Percentiles rank a stretch among this genome's conserved stretches.
phyloP scores from a whole-genome alignment of 2,888 invertebrate genomes.

The Drosophila limbata region DNA sequence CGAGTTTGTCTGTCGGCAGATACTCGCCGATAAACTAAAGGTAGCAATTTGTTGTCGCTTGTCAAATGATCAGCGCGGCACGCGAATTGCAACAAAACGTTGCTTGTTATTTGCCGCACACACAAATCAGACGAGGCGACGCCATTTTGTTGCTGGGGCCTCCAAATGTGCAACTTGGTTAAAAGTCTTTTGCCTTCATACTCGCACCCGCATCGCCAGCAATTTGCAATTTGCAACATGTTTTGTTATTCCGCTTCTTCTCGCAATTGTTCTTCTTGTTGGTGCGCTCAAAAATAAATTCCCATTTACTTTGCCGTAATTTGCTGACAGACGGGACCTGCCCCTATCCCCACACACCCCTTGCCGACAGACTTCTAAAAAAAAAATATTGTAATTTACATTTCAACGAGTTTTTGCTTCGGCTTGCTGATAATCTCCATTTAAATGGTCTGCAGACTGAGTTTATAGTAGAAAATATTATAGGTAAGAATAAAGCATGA shows the following conservation, averaged over 20 bases:
- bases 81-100: constrained; percentile 54
- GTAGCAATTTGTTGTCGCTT: constrained; percentile 72
- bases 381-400: constrained; percentile 63
- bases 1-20: constrained; percentile 16
- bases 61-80: constrained; percentile 75
- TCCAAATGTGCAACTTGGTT: constrained; percentile 68
- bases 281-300: constrained; percentile 60
- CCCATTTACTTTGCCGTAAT: constrained; percentile 68
- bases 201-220: constrained; percentile 16
- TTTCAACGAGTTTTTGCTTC: constrained; percentile 51
- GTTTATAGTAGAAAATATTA: constrained; percentile 4
- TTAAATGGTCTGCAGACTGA: constrained; percentile 51
- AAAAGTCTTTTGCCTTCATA: constrained; percentile 8
- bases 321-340: constrained; percentile 63
- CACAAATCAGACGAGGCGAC: constrained; percentile 64
- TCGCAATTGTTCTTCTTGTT: constrained; percentile 22
- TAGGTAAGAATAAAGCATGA: not conserved
- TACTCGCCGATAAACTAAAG: constrained; percentile 45
- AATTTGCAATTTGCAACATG: constrained; percentile 48
- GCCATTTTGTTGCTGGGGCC: constrained; percentile 70
- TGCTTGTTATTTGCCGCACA: constrained; percentile 29
- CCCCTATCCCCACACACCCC: constrained; percentile 17
- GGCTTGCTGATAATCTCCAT: constrained; percentile 52
- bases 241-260: constrained; percentile 35
- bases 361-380: no score